phyloP scores from a whole-genome alignment of 2,113 vertebrate species.

The Tragulus kanchil region DNA sequence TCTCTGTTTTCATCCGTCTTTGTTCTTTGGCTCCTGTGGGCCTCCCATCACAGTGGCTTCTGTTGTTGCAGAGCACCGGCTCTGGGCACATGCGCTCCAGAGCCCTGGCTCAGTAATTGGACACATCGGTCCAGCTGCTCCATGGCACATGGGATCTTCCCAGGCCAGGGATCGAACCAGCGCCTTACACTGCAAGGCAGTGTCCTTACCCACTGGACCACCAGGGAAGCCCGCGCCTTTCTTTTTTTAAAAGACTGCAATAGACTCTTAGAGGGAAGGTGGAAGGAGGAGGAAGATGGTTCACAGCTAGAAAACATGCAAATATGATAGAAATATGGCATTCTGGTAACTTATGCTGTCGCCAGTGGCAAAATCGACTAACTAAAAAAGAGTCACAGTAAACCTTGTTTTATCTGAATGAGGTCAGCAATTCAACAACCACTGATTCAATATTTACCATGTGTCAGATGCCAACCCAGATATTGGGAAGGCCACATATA shows the following conservation, averaged over 20 bases:
- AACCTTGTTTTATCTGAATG: not conserved
- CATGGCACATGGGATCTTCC: too few relatives aligned
- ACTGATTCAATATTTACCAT: not conserved
- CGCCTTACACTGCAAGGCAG: too few relatives aligned
- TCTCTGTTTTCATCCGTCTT: too few relatives aligned
- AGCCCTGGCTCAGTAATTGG: too few relatives aligned
- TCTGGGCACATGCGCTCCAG: too few relatives aligned
- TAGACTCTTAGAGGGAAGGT: not conserved
- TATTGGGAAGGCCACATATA: not conserved
- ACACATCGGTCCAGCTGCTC: too few relatives aligned
- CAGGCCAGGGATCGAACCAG: too few relatives aligned
- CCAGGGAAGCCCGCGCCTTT: not conserved
- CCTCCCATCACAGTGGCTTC: too few relatives aligned
- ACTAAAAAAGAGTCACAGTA: not conserved
- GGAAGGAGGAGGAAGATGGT: not conserved
- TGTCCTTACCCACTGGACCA: too few relatives aligned
- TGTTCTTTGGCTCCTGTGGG: too few relatives aligned
- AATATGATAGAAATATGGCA: not conserved
- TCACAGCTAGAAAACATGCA: not conserved
- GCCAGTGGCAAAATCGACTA: not conserved
- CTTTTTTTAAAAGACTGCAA: slow-evolving; percentile 41
- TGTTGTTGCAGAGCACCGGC: too few relatives aligned
- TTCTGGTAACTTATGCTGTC: not conserved
- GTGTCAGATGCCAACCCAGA: not conserved
- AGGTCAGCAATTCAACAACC: not conserved